Evolutionary conservation across 2,888 invertebrate genomes (phyloP), one percentile per base, ranked within the genome.

Genomic region (Tetranychus truncatus): DNA sequence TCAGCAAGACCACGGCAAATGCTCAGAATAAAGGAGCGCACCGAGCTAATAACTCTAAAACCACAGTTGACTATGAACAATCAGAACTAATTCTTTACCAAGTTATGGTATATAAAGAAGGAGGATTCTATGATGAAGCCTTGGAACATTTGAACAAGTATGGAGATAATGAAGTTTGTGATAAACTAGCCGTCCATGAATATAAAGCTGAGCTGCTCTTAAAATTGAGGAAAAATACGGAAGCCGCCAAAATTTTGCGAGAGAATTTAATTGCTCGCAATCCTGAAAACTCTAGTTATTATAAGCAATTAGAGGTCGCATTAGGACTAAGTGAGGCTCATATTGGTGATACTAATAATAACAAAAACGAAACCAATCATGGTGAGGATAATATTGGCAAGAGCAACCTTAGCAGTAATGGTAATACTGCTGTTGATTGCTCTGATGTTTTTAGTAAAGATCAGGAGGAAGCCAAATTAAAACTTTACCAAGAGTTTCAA

Each of bases 21-120:
- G 66, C 34, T 78, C 91, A 75, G n/a, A 75, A 71, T n/a, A 74
- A 45, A 45, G 69, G 15, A n/a, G 45, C 67, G n/a, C 73, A 73
- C 21, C 9, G 72, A 44, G 5, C 34, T 7, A 73, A 21, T n/a
- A 65, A 65, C 65, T 65, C 55, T 34, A 67, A 74, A 45, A 67
- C 66, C 21, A 20, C 45, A 9, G 34, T 74, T 21, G 96, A 97
- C 83, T 96, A 95, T 84, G 99, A 99, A 83, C 93, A 96, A 84
- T 95, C 96, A 81, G 99, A 99, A 83, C 85, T 99, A 81, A 85
- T 99, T 75, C 85, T 99, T 21, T 99, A 99, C 84, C 95, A 99
- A 85, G 95, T 95, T 84, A 88, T 93, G 88, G 93, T 99, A 75
- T 88, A 99, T 79, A 78, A 82, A 21, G 86, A 86, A 78, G 82